Percentiles rank a stretch among this genome's conserved stretches.
These are phyloP conservation scores for Anagrus nilaparvatae DNA, from an alignment of 1,140 invertebrate genomes.

Conservation along the genomic window DNA sequence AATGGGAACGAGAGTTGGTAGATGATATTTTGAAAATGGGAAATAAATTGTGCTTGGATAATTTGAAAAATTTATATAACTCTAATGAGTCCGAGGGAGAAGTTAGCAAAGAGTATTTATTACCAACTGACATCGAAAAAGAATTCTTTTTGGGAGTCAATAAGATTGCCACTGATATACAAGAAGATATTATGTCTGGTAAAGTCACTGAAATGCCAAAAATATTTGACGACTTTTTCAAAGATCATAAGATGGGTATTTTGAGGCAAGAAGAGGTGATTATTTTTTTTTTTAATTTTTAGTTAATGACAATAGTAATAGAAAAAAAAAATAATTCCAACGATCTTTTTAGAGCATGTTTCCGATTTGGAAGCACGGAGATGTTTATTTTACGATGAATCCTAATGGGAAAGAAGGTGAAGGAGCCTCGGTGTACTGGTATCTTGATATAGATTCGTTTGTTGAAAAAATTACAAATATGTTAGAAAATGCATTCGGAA, in stretches of 20 bases:
- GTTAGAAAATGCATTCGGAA: slow-evolving; percentile 6
- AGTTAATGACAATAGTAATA: background rate
- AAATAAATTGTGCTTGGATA: slow-evolving; percentile 28
- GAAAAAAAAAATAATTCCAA: background rate
- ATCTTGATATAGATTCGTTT: slow-evolving; percentile 21
- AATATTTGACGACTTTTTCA: slow-evolving; percentile 26
- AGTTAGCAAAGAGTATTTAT: slow-evolving; percentile 32
- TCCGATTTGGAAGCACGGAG: slow-evolving; percentile 30
- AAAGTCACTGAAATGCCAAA: slow-evolving; percentile 17
- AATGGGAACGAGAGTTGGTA: slow-evolving; percentile 30
- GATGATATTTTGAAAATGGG: slow-evolving; percentile 35
- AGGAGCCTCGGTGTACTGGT: slow-evolving; percentile 29
- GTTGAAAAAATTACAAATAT: slow-evolving; percentile 3
- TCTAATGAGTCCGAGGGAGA: slow-evolving; percentile 19
- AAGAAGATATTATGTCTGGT: slow-evolving; percentile 22
- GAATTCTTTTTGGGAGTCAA: slow-evolving; percentile 34
- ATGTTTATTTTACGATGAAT: slow-evolving; percentile 31
- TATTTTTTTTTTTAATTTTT: background rate
- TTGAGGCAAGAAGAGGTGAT: slow-evolving; percentile 21
- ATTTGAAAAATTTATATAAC: slow-evolving; percentile 35
- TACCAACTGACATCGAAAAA: slow-evolving; percentile 36
- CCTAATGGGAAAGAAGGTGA: slow-evolving; percentile 25
- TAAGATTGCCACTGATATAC: slow-evolving; percentile 19
- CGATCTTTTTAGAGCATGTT: slow-evolving; percentile 18
- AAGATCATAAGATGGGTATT: slow-evolving; percentile 24